These are phyloP conservation scores for Vollenhovia emeryi DNA, from an alignment of 1,140 invertebrate species.

Conservation along the genomic window DNA sequence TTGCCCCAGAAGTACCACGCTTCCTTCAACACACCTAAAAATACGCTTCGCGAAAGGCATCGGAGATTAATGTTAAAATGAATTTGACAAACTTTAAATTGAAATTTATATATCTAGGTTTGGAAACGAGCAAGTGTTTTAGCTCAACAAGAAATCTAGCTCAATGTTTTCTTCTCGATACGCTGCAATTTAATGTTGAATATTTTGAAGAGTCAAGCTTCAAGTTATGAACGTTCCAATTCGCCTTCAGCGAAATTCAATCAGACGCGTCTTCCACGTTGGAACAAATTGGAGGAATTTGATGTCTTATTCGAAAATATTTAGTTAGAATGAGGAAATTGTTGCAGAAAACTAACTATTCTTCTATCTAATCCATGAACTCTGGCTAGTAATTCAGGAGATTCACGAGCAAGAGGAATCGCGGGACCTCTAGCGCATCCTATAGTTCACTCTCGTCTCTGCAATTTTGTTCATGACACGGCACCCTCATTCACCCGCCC, in stretches of 20 bases:
- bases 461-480: slow-evolving; percentile 48
- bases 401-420: background rate
- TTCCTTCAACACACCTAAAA: background rate
- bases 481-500: slow-evolving; percentile 34
- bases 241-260: background rate
- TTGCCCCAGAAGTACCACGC: background rate
- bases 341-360: background rate
- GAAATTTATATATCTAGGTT: background rate
- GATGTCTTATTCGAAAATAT: background rate
- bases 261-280: background rate
- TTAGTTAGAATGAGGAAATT: background rate
- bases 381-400: background rate
- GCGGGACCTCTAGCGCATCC: background rate
- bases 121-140: background rate
- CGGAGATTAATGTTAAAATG: background rate
- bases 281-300: background rate
- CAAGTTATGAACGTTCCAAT: background rate
- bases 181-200: background rate
- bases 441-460: slow-evolving; percentile 38
- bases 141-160: too few relatives aligned
- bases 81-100: background rate
- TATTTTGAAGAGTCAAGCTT: background rate
- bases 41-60: background rate
- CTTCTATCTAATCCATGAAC: background rate
- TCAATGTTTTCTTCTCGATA: background rate